Evolutionary conservation across 2,888 invertebrate species (phyloP).

Genomic region (Bruchidius siliquastri): DNA sequence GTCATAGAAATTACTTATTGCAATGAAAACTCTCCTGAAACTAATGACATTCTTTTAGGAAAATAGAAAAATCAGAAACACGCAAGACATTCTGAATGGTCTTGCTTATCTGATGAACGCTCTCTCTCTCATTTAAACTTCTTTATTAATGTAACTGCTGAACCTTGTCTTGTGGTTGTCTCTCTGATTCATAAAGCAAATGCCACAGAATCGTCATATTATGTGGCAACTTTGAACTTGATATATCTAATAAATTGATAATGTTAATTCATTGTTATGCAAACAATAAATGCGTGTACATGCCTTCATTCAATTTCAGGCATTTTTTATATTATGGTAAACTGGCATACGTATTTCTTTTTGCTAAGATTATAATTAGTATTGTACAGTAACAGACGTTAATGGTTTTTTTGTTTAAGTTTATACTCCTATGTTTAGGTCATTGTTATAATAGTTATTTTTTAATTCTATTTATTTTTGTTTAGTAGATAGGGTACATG

Average conservation of each 20-base stretch:
- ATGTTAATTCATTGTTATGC: neutral
- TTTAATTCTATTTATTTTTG: constrained; percentile 34
- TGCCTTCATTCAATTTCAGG: neutral
- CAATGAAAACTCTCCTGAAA: too few species aligned
- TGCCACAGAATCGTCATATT: too few species aligned
- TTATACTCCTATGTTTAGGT: constrained; percentile 29
- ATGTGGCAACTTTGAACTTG: too few species aligned
- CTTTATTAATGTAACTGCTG: too few species aligned
- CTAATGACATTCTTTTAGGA: too few species aligned
- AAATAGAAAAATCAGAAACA: too few species aligned
- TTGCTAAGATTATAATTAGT: neutral
- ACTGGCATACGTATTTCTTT: neutral
- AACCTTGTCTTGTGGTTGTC: too few species aligned
- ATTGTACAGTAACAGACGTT: constrained; percentile 27
- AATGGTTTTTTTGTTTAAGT: constrained; percentile 33
- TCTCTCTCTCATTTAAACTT: too few species aligned
- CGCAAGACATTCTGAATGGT: too few species aligned
- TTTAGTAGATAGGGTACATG: constrained; percentile 19
- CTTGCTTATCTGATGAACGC: too few species aligned
- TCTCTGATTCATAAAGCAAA: too few species aligned
- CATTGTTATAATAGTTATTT: constrained; percentile 32
- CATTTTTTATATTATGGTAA: neutral
- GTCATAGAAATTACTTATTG: too few species aligned
- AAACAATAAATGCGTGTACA: neutral
- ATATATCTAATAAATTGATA: neutral